Percentiles rank a stretch among this genome's conserved stretches.
Conservation (phyloP, 2,888 invertebrate species). For the Balanococcus diminutus region DNA sequence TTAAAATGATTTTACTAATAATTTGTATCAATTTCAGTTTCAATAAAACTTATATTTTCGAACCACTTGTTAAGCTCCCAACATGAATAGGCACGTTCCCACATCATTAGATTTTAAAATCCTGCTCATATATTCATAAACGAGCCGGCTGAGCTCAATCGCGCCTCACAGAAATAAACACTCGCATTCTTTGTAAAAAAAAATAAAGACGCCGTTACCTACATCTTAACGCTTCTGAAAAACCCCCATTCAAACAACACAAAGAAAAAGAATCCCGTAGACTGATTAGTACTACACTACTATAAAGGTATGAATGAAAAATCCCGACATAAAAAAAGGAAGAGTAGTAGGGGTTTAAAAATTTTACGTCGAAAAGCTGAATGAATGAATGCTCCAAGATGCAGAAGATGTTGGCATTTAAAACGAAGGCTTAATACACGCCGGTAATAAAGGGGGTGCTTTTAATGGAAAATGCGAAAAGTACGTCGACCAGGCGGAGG, state of each 20-base stretch:
- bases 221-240: neutral
- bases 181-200: neutral
- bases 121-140: no score
- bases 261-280: neutral
- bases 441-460: slow-evolving; percentile 33
- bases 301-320: neutral
- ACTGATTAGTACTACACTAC: neutral
- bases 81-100: no score
- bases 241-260: neutral
- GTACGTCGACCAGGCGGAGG: neutral
- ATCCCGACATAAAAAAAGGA: neutral
- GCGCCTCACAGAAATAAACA: neutral
- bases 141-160: no score
- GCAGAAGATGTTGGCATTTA: slow-evolving; percentile 42
- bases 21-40: no score
- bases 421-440: slow-evolving; percentile 36
- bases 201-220: neutral
- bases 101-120: no score
- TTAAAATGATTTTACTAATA: no score
- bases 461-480: slow-evolving; percentile 49
- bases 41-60: no score
- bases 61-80: no score
- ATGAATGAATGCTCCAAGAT: slow-evolving; percentile 44
- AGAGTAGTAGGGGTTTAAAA: neutral
- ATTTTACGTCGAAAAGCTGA: slow-evolving; percentile 28